Base-by-base conservation (phyloP, 2,888 invertebrate genomes). In the Elysia crispata region DNA sequence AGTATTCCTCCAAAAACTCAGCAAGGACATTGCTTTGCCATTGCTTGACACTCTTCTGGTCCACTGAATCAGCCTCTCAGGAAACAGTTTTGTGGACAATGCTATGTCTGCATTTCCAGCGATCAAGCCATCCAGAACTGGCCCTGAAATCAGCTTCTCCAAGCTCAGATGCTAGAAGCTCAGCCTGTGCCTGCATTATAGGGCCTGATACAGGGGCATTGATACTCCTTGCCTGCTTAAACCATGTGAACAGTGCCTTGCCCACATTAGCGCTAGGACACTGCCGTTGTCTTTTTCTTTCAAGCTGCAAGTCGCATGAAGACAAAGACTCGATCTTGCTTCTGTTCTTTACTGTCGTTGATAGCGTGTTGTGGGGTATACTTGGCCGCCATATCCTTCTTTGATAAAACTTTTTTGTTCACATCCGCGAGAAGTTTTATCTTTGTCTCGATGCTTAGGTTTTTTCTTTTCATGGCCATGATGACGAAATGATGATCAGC, bases 211-310 rank as follows among this genome's bases (percentile, higher is more conserved):
- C 20, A 20, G 54, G 54, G 13, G 13, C 54, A 15, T 54, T 20
- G 13, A 15, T 13, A 54, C 54, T 54, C 54, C 54, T 54, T 54
- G 54, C 54, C 20, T 54, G 54, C 54, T 54, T 54, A 20, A 54
- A 54, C 54, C 54, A 54, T 54, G 13, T 54, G 13, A 54, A 54
- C 54, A 54, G 20, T 15, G 54, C 78, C 30, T 80, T 83, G 31
- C 33, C 64, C 33, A 57, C 25, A 15, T 31, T 25, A 60, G 30
- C 15, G 50, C 50, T 31, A 3, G 20, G 23, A 72, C 6, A 23
- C 8, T 8, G 13, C 25, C 64, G 11, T 11, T 20, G 11, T n/a
- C 23, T 64, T 23, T 64, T 64, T 11, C 64, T 11, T 11, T 15
- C 23, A 64, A 8, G 11, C 30, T 25, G 15, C 25, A 67, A 67